Evolutionary conservation across 1,140 invertebrate genomes (phyloP).

Genomic region (Orius laevigatus): DNA sequence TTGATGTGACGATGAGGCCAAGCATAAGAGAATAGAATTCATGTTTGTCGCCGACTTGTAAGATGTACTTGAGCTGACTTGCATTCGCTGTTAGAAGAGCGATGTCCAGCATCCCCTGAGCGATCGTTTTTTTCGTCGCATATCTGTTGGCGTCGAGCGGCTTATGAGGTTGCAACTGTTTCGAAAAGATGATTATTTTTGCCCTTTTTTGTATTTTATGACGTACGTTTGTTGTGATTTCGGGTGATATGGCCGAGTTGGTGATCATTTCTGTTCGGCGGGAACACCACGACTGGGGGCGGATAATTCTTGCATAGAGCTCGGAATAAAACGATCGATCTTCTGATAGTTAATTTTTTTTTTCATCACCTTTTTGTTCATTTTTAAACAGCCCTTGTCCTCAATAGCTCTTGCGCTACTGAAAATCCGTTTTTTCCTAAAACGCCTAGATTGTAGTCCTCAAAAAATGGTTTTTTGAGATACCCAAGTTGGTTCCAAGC

Average conservation of each 20-base stretch:
- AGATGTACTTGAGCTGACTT: constrained; percentile 74
- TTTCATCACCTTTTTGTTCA: too few species aligned
- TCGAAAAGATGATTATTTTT: constrained; percentile 13
- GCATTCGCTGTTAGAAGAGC: constrained; percentile 66
- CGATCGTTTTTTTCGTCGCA: constrained; percentile 76
- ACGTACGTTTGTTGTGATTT: constrained; percentile 24
- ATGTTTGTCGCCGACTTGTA: constrained; percentile 62
- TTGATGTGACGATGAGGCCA: constrained; percentile 61
- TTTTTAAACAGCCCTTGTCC: too few species aligned
- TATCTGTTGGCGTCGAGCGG: constrained; percentile 61
- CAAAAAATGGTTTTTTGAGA: too few species aligned
- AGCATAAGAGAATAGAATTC: constrained; percentile 70
- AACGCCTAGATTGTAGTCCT: too few species aligned
- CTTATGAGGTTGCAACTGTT: constrained; percentile 28
- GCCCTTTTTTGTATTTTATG: background rate
- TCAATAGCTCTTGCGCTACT: too few species aligned
- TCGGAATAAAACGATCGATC: too few species aligned
- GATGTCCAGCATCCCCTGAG: constrained; percentile 66
- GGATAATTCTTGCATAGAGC: background rate
- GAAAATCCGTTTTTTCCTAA: too few species aligned
- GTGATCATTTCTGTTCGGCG: constrained; percentile 2
- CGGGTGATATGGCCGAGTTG: constrained; percentile 8
- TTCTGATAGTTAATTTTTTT: too few species aligned
- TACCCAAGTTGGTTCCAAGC: too few species aligned
- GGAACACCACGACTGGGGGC: background rate